Evolutionary conservation across 2,888 invertebrate species (phyloP), one percentile per base, ranked within the genome.

Genomic region (Trilocha varians): DNA sequence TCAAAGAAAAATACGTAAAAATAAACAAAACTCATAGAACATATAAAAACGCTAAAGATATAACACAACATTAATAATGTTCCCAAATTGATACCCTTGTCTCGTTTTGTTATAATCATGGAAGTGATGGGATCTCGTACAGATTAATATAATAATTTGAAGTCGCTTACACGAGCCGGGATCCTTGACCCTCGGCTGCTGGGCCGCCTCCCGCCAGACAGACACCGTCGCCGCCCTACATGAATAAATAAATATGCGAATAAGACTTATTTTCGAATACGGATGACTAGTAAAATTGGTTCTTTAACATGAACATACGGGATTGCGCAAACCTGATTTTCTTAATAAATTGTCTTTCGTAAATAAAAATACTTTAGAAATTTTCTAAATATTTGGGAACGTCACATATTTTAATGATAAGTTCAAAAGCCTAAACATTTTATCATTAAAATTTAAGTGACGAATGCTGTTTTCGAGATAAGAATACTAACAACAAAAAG

Each of bases 161-260:
- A 57, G 52, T 44, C 55, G 59, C 60, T 64, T 68, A 65, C 59
- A 67, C 64, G 62, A 59, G 63, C 49, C 60, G 57, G 40, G 64
- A 74, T 72, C 74, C 77, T 77, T 79, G 78, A 78, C 73, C 77
- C 69, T 65, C 40, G 43, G 46, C 35, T 46, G 36, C 16, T 15
- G 38, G 32, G 38, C 37, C 45, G 50, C 43, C 47, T 38, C 39
- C 36, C 42, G 40, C 39, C 41, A 40, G 32, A 32, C 15, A 15
- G n/a, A n/a, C 25, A 25, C 25, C 63, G 64, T 48, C 62, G 69
- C 67, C 69, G 63, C 70, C 70, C 66, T 68, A 62, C 55, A 57
- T 61, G 56, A 53, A 59, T 62, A 63, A 65, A 65, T 65, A 65
- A 64, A 62, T 69, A 68, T 62, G 25, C 25, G 25, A 59, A 25